Evolutionary conservation across 1,140 invertebrate species (phyloP), one percentile per base, ranked within the genome.

Genomic region (Habropoda laboriosa): DNA sequence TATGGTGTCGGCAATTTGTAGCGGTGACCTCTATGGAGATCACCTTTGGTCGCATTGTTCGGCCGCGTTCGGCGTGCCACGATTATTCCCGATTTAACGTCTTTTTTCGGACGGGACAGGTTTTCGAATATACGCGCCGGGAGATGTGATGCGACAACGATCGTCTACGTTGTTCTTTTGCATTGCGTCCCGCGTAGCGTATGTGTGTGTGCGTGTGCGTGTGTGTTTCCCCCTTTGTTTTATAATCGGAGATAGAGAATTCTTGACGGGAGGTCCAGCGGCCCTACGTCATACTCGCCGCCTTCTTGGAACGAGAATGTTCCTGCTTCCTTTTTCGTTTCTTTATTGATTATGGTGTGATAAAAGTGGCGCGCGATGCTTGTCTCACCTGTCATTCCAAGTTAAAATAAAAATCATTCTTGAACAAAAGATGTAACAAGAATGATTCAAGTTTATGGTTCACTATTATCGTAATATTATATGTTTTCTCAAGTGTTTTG

Each of bases 261-360:
- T 87, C 85, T 86, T 86, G 77, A 83, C 81, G 76, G 81, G 85
- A 85, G 83, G 79, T 86, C 85, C 71, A 60, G 47, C 40, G 47
- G 27, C 55, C 49, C 60, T 76, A 61, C 67, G 83, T 86, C 85
- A 82, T 86, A 86, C 58, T 79, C 49, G 42, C 58, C 32, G 32
- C 32, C 55, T 86, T 86, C 85, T 79, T 81, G 76, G 85, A 86
- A 86, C 49, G 58, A 79, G 79, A 76, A 63, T 57, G 53, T 82
- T 42, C 57, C 38, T 63, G 35, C 55, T 30, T 79, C 57, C 67
- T 64, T 80, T 73, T 72, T 75, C 49, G 47, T 79, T 63, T 24
- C 40, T 87, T 79, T 84, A 82, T 76, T 58, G 82, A 87, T 81
- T 67, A 85, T 45, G 53, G 42, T 40, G 66, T 58, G 79, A 87